These are phyloP conservation scores for Aldrovandia affinis DNA, from an alignment of 2,797 vertebrate genomes.

Conservation along the genomic window DNA sequence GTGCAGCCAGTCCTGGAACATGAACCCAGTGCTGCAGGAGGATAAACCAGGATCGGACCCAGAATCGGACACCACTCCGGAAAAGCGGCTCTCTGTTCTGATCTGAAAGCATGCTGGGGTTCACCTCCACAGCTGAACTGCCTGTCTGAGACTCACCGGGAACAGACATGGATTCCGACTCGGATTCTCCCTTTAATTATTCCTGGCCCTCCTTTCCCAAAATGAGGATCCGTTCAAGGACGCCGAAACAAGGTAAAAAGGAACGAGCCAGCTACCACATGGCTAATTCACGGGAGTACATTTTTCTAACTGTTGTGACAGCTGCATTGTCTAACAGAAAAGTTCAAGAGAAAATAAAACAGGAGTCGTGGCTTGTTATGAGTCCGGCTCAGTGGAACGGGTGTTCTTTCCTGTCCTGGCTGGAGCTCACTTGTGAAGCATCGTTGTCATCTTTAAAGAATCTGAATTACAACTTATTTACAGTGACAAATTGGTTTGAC, in stretches of 20 bases:
- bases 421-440: neutral
- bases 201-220: conserved; percentile 97
- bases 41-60: conserved; percentile 68
- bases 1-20: conserved; percentile 64
- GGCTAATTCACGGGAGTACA: neutral
- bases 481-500: neutral
- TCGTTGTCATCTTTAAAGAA: neutral
- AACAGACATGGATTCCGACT: conserved; percentile 85
- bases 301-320: neutral
- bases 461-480: neutral
- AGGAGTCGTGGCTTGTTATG: neutral
- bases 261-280: neutral
- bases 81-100: conserved; percentile 52
- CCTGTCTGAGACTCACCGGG: conserved; percentile 51
- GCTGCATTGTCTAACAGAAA: neutral
- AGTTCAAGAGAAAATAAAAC: conserved; percentile 2
- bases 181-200: conserved; percentile 97
- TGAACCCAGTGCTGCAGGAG: conserved; percentile 69
- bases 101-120: conserved; percentile 40
- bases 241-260: conserved; percentile 85
- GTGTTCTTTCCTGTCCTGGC: neutral
- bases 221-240: conserved; percentile 90
- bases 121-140: conserved; percentile 47
- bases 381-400: neutral
- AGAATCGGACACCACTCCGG: conserved; percentile 61